These are phyloP conservation scores for Drosophila diplacantha DNA, from an alignment of 2,888 invertebrate species.

Conservation along the genomic window DNA sequence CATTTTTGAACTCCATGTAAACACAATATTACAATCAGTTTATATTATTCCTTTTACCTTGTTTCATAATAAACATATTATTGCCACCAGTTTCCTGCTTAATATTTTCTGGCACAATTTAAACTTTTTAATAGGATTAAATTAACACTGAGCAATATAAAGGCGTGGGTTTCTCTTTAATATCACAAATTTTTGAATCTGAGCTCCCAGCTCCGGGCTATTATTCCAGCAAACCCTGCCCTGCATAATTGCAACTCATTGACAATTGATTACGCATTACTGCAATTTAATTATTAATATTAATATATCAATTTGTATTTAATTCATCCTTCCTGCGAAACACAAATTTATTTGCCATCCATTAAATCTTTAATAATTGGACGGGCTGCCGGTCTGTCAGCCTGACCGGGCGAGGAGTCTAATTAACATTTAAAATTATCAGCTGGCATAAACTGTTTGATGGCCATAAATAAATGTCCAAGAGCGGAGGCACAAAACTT, in stretches of 20 bases:
- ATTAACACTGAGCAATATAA: background rate
- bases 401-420: constrained; percentile 20
- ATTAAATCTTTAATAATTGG: constrained; percentile 54
- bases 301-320: constrained; percentile 42
- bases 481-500: constrained; percentile 24
- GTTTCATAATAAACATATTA: background rate
- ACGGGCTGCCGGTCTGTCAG: constrained; percentile 28
- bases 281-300: constrained; percentile 35
- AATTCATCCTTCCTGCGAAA: constrained; percentile 30
- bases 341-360: constrained; percentile 27
- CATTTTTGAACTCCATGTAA: background rate
- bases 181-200: constrained; percentile 2
- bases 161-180: constrained; percentile 5
- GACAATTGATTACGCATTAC: constrained; percentile 41
- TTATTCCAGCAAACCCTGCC: background rate
- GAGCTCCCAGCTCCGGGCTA: background rate
- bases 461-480: constrained; percentile 45
- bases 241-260: constrained; percentile 20
- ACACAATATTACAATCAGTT: background rate
- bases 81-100: background rate
- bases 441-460: constrained; percentile 52
- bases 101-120: background rate
- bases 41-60: background rate
- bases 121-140: constrained; percentile 2
- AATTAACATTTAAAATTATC: constrained; percentile 63